phyloP scores from a whole-genome alignment of 2,888 invertebrate species.

The Andrena hattorfiana region DNA sequence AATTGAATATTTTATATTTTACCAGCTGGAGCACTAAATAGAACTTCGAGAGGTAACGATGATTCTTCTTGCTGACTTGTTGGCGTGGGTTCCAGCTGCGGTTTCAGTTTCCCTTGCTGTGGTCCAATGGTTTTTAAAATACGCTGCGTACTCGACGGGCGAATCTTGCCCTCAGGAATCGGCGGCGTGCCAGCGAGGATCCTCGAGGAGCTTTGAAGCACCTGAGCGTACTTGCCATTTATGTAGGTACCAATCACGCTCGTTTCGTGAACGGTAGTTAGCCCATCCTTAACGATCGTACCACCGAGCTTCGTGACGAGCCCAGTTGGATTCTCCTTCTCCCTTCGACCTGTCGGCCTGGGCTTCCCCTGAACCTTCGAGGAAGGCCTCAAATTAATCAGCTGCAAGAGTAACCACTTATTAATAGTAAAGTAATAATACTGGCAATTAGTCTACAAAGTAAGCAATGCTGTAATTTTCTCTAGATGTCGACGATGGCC shows the following conservation, averaged over 20 bases:
- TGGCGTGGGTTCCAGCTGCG: slow-evolving; percentile 89
- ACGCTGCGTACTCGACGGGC: slow-evolving; percentile 89
- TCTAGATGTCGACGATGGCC: too few relatives aligned
- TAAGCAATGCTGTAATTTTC: too few relatives aligned
- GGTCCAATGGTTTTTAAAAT: slow-evolving; percentile 93
- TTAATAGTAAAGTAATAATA: too few relatives aligned
- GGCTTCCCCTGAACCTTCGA: slow-evolving; percentile 86
- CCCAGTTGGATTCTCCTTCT: slow-evolving; percentile 91
- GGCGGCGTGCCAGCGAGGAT: slow-evolving; percentile 83
- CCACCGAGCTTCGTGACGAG: slow-evolving; percentile 94
- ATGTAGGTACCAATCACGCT: slow-evolving; percentile 96
- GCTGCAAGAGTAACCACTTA: slow-evolving; percentile 74
- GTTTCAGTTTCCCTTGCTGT: slow-evolving; percentile 84
- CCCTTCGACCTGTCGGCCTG: slow-evolving; percentile 85
- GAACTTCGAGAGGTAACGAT: slow-evolving; percentile 86
- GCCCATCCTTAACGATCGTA: slow-evolving; percentile 92
- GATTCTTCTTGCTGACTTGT: slow-evolving; percentile 87
- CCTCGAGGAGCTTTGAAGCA: slow-evolving; percentile 92
- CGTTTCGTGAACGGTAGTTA: slow-evolving; percentile 94
- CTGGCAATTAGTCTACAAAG: too few relatives aligned
- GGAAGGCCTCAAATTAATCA: slow-evolving; percentile 91
- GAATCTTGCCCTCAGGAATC: slow-evolving; percentile 87
- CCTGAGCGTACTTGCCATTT: slow-evolving; percentile 95
- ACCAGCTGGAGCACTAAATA: slow-evolving; percentile 86
- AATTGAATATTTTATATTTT: slow-evolving; percentile 1